Base-by-base conservation (phyloP, 2,888 invertebrate species). In the Timema podura region DNA sequence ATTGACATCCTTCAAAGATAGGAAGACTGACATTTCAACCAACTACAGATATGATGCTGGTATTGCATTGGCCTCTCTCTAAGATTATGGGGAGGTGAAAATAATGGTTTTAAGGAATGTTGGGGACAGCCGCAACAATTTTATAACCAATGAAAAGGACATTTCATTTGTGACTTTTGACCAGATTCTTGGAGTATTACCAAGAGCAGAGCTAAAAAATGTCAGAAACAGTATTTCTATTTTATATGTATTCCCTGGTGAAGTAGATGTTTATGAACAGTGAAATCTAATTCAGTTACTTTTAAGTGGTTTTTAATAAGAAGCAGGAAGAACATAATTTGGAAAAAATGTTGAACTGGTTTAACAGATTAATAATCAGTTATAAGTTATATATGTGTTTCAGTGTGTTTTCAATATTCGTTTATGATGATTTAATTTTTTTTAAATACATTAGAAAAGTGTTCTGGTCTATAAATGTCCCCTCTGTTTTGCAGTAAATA, bases 21-120 rank as follows among this genome's bases (percentile, higher is more conserved):
- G 54, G 54, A 54, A 54, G 54, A 54, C 54, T 54, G 54, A 54
- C 16, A 7, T 10, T 54, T 54, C 54, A 54, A 54, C 54, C 11
- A 54, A 54, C 54, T 54, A 54, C n/a, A 54, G 54, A 54, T 54
- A 54, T 54, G n/a, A 54, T 54, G n/a, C 11, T 49, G 49, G 49
- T 13, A 49, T 13, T 13, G 11, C n/a, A 2, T 49, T 49, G 54
- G 16, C 54, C 9, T 54, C 9, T 54, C 54, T 54, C n/a, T n/a
- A 54, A 54, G 30, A 30, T 30, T 1, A 54, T 54, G 54, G 49
- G 49, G 49, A 49, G 49, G 49, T 49, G 49, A 49, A 49, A 49
- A n/a, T 49, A 13, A 49, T 49, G 49, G 7, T 54, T 16, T 1
- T 13, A 16, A 54, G 16, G 54, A 54, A 16, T 54, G 54, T 54